These are phyloP conservation scores for Lacerta viridis DNA, from an alignment of 2,797 vertebrate genomes.

Conservation along the genomic window DNA sequence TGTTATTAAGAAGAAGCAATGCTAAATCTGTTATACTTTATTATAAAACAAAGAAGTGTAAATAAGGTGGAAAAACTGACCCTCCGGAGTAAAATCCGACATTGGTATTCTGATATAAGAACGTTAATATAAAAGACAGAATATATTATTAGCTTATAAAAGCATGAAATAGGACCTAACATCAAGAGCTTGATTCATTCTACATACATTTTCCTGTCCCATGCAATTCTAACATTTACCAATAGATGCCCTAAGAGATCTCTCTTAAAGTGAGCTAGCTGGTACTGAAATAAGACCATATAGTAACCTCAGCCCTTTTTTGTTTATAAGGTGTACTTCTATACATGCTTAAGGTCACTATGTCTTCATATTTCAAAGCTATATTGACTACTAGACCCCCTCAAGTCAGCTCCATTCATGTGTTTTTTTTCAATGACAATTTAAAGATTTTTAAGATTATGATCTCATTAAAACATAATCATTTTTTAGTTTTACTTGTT, in stretches of 20 bases:
- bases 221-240: slow-evolving; percentile 73
- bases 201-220: slow-evolving; percentile 17
- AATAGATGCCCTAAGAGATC: slow-evolving; percentile 82
- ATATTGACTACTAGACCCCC: slow-evolving; percentile 39
- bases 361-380: slow-evolving; percentile 57
- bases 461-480: slow-evolving; percentile 56
- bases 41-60: background rate
- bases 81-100: background rate
- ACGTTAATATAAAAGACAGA: background rate
- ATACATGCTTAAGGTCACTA: slow-evolving; percentile 24
- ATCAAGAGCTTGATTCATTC: background rate
- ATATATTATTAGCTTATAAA: slow-evolving; percentile 1
- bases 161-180: background rate
- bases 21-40: background rate
- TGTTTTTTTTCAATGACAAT: slow-evolving; percentile 48
- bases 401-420: slow-evolving; percentile 46
- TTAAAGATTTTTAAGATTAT: slow-evolving; percentile 50
- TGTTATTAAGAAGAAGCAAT: background rate
- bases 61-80: background rate
- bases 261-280: slow-evolving; percentile 54
- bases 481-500: slow-evolving; percentile 60
- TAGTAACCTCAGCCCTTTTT: slow-evolving; percentile 40
- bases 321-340: slow-evolving; percentile 34
- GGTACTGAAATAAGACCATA: slow-evolving; percentile 15
- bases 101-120: background rate